These are phyloP conservation scores for Tachysurus fulvidraco DNA, from an alignment of 2,113 vertebrate species.

Conservation along the genomic window DNA sequence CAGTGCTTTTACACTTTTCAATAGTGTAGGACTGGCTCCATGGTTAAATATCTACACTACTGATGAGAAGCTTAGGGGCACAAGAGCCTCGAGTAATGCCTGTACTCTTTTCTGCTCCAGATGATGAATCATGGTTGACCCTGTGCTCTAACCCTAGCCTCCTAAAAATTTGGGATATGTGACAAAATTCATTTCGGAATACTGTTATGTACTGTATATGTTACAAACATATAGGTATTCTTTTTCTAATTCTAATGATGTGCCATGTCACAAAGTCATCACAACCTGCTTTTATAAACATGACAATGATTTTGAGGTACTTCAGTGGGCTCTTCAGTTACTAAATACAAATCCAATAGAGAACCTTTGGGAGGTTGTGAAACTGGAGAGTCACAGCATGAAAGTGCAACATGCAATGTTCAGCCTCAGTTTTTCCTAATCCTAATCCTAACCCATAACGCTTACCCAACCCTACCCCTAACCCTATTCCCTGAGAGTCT, in stretches of 20 bases:
- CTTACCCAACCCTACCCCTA: too few relatives aligned
- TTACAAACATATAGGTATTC: not conserved
- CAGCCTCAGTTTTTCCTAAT: too few relatives aligned
- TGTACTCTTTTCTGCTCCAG: not conserved
- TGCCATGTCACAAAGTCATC: not conserved
- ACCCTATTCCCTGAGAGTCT: too few relatives aligned
- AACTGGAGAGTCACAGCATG: not conserved
- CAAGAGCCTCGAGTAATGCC: not conserved
- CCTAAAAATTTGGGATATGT: not conserved
- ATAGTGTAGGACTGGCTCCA: not conserved
- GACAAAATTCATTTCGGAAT: not conserved
- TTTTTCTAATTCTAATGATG: not conserved
- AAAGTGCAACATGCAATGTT: not conserved
- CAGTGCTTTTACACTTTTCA: not conserved
- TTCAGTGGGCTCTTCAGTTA: not conserved
- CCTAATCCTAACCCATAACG: too few relatives aligned
- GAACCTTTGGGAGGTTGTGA: not conserved
- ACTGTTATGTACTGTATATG: too few relatives aligned
- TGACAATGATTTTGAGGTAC: not conserved
- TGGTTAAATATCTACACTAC: not conserved
- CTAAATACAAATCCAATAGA: not conserved
- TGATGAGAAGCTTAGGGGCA: not conserved
- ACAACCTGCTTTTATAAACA: not conserved
- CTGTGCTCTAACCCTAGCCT: not conserved
- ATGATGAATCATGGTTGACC: not conserved